Evolutionary conservation across 1,140 invertebrate species (phyloP), one percentile per base, ranked within the genome.

Genomic region (Ooceraea biroi): DNA sequence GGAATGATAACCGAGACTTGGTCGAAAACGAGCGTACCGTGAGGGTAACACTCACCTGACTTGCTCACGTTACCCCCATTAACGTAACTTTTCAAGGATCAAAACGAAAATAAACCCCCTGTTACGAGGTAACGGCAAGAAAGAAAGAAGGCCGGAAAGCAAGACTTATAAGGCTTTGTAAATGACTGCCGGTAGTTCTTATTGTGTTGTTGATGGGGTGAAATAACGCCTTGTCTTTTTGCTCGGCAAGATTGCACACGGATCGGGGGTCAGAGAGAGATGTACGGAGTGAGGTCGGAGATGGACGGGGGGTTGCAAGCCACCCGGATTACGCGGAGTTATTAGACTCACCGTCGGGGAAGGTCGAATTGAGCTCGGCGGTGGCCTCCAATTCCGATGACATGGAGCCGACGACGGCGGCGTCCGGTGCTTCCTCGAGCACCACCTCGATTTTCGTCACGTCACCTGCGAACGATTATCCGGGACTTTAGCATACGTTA

Each of bases 371-470:
- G 82, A 92, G 89, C 89, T 93, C 91, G 14, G 80, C 72, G 55
- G 89, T 89, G 36, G 88, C 85, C 76, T 91, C 89, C 85, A 91
- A 84, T 87, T 93, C 89, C 65, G 92, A 88, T 61, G 93, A 88
- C 66, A 92, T 89, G 55, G 92, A 91, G 19, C 90, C 92, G 85
- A 91, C 88, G 36, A 91, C 84, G 82, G 91, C 88, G 17, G 88
- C 77, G 48, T 93, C 89, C 5, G 92, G 91, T 90, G 92, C 91
- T 68, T 94, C 93, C 61, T 92, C 88, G 7, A 93, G 90, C 90
- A 92, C 92, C 90, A 94, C 73, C 71, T 93, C 92, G 82, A 93
- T 94, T 84, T 93, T 92, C 55, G 92, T 94, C 91, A 94, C 91
- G 91, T 92, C 85, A 69, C 87, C 91, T 92, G 19, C n/a, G 77